phyloP scores from a whole-genome alignment of 2,888 invertebrate species.

The Plagodis dolabraria region DNA sequence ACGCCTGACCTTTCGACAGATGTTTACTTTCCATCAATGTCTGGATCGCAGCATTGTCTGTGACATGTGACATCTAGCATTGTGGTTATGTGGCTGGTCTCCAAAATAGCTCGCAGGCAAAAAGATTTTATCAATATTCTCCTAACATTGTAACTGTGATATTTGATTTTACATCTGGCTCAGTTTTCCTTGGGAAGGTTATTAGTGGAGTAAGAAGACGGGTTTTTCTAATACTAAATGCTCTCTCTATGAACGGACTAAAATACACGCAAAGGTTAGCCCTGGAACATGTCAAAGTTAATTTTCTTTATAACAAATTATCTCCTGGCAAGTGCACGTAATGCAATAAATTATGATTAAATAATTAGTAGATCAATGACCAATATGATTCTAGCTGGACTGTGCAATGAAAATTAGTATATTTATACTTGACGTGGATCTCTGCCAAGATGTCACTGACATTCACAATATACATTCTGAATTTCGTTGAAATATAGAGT shows the following conservation, averaged over 20 bases:
- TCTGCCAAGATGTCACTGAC: constrained; percentile 81
- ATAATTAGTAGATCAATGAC: constrained; percentile 68
- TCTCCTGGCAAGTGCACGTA: constrained; percentile 23
- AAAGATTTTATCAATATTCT: constrained; percentile 15
- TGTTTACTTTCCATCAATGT: constrained; percentile 32
- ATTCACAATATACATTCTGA: constrained; percentile 62
- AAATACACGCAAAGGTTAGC: too few relatives aligned
- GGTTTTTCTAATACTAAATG: too few relatives aligned
- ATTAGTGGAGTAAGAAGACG: too few relatives aligned
- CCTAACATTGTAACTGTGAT: constrained; percentile 1
- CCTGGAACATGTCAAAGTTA: too few relatives aligned
- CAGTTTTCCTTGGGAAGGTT: too few relatives aligned
- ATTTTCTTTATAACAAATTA: too few relatives aligned
- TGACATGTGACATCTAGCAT: constrained; percentile 35
- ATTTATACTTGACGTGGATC: constrained; percentile 78
- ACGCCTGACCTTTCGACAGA: constrained; percentile 34
- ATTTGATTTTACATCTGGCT: background rate
- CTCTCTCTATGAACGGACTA: too few relatives aligned
- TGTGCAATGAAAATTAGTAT: constrained; percentile 74
- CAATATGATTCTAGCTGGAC: constrained; percentile 73
- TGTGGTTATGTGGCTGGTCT: constrained; percentile 35
- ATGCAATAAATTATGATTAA: constrained; percentile 49
- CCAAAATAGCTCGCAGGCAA: constrained; percentile 38
- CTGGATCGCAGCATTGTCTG: constrained; percentile 30
- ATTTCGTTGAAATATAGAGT: constrained; percentile 61